phyloP scores from a whole-genome alignment of 2,888 invertebrate genomes.

The Athalia cordata region DNA sequence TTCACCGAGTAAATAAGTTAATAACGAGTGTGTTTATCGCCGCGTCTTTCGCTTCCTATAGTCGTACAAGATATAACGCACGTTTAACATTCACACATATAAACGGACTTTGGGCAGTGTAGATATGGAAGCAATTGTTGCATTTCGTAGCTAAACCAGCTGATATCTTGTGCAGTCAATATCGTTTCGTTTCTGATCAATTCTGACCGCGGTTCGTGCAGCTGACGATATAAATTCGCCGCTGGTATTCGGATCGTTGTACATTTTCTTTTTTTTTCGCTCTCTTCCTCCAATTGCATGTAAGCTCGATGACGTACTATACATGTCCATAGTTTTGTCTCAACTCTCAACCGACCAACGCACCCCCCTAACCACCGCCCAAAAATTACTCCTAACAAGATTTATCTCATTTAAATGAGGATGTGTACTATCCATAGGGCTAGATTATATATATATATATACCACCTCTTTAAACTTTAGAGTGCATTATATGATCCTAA shows the following conservation, averaged over 20 bases:
- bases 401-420: conserved; percentile 71
- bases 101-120: conserved; percentile 18
- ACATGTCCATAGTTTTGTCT: conserved; percentile 49
- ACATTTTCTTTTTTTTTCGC: conserved; percentile 26
- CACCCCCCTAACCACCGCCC: conserved; percentile 58
- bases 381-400: conserved; percentile 69
- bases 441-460: conserved; percentile 52
- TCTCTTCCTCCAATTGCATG: conserved; percentile 23
- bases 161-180: not conserved
- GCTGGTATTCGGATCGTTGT: conserved; percentile 43
- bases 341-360: conserved; percentile 9
- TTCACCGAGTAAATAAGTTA: not conserved
- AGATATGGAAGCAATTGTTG: conserved; percentile 3
- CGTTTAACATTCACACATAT: not conserved
- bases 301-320: conserved; percentile 28
- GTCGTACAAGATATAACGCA: conserved; percentile 8
- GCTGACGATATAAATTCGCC: conserved; percentile 32
- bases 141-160: not conserved
- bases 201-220: not conserved
- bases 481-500: not conserved
- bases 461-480: conserved; percentile 11
- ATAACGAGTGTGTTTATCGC: no score
- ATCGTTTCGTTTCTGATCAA: no score
- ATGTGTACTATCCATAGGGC: conserved; percentile 63
- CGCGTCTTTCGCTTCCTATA: no score